phyloP scores from a whole-genome alignment of 2,888 invertebrate species.

The Lottia gigantea region DNA sequence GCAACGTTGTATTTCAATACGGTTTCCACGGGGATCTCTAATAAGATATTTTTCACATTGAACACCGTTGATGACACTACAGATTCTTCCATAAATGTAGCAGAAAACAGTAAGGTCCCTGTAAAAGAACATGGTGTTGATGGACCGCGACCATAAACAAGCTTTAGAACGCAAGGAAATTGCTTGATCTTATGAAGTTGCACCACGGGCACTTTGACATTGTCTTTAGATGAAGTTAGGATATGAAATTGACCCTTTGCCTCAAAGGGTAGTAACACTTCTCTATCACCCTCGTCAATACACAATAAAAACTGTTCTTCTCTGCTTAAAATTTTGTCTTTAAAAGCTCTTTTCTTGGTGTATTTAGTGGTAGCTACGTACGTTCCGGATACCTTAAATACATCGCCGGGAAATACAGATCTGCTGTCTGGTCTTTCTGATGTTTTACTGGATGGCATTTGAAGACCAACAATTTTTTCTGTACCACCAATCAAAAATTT shows the following conservation, averaged over 20 bases:
- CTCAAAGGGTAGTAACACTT: constrained; percentile 48
- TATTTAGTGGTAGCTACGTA: constrained; percentile 46
- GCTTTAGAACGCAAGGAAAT: constrained; percentile 50
- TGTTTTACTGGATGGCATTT: constrained; percentile 32
- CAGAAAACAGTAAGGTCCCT: constrained; percentile 49
- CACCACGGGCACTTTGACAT: constrained; percentile 37
- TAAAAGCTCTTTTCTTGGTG: constrained; percentile 35
- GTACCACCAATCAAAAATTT: constrained; percentile 53
- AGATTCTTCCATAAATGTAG: constrained; percentile 45
- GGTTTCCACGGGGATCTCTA: constrained; percentile 52
- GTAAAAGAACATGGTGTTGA: constrained; percentile 55
- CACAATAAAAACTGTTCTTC: constrained; percentile 48
- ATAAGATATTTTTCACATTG: constrained; percentile 49
- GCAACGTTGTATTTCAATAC: constrained; percentile 46
- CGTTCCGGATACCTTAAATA: constrained; percentile 44
- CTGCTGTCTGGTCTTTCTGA: constrained; percentile 25
- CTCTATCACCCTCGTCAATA: constrained; percentile 48
- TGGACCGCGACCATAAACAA: constrained; percentile 55
- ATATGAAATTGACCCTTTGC: constrained; percentile 50
- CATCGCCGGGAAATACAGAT: constrained; percentile 47
- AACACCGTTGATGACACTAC: constrained; percentile 53
- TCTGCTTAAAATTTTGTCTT: constrained; percentile 40
- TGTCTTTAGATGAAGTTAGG: constrained; percentile 32
- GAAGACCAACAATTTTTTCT: constrained; percentile 39
- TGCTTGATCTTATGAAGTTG: constrained; percentile 50